Percentiles rank a stretch among this genome's conserved stretches.
phyloP scores from a whole-genome alignment of 2,113 vertebrate genomes.

The Girardinichthys multiradiatus region DNA sequence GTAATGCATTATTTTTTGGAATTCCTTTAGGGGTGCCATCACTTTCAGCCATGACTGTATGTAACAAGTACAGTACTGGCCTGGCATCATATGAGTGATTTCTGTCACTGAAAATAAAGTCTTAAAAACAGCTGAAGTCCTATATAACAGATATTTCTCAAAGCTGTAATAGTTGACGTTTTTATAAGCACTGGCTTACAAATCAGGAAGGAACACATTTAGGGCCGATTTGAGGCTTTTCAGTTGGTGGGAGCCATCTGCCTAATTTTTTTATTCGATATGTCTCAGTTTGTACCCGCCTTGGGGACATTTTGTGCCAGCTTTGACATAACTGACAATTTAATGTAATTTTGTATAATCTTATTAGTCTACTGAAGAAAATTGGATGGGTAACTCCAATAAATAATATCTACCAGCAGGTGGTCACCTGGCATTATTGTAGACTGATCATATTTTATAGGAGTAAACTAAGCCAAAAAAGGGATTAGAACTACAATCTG shows the following conservation, averaged over 20 bases:
- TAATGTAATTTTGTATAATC: background rate
- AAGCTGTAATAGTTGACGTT: background rate
- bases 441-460: background rate
- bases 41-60: too few species aligned
- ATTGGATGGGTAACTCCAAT: background rate
- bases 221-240: background rate
- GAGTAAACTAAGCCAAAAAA: background rate
- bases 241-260: background rate
- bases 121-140: background rate
- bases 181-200: background rate
- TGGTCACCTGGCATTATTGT: background rate
- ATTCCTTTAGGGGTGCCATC: too few species aligned
- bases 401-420: background rate
- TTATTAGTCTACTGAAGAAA: background rate
- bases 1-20: too few species aligned
- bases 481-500: background rate
- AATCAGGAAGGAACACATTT: background rate
- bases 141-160: constrained; percentile 10
- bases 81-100: background rate
- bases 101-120: constrained; percentile 8
- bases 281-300: too few species aligned
- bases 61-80: background rate
- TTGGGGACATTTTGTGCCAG: too few species aligned
- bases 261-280: background rate
- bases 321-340: background rate